Evolutionary conservation across 2,888 invertebrate genomes (phyloP).

Genomic region (Glyphotaelius pellucidus): DNA sequence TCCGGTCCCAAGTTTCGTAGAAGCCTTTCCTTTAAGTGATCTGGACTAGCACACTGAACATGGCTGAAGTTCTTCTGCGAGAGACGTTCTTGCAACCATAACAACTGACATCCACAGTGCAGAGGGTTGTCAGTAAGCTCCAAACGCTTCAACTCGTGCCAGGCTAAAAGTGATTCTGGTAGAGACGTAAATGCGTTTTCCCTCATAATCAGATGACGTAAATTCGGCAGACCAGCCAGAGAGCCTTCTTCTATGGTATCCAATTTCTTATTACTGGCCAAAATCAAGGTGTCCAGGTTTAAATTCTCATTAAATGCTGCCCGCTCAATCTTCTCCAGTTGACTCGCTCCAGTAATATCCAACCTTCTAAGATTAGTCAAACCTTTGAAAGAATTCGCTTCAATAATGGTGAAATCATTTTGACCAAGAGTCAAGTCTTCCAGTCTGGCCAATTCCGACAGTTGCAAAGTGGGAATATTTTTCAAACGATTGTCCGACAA

Average conservation of each 20-base stretch:
- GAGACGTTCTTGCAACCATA: constrained; percentile 88
- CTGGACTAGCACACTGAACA: constrained; percentile 86
- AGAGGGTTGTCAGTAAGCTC: constrained; percentile 91
- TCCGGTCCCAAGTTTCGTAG: constrained; percentile 84
- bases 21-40: constrained; percentile 83
- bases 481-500: constrained; percentile 88
- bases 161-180: constrained; percentile 88
- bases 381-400: constrained; percentile 86
- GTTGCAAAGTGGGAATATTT: constrained; percentile 85
- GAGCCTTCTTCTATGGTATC: constrained; percentile 86
- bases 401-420: constrained; percentile 85
- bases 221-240: constrained; percentile 86
- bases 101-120: constrained; percentile 86
- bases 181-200: constrained; percentile 87
- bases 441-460: constrained; percentile 83
- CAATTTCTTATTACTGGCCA: constrained; percentile 88
- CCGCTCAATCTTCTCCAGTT: constrained; percentile 84
- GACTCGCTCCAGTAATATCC: constrained; percentile 87
- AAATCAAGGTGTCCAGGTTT: constrained; percentile 86
- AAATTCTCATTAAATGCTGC: constrained; percentile 89
- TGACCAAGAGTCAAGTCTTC: constrained; percentile 91
- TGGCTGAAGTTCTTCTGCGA: constrained; percentile 82
- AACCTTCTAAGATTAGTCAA: constrained; percentile 86
- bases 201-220: constrained; percentile 85
- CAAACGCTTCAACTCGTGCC: constrained; percentile 85